phyloP scores from a whole-genome alignment of 2,888 invertebrate species.

The Graphium colonna region DNA sequence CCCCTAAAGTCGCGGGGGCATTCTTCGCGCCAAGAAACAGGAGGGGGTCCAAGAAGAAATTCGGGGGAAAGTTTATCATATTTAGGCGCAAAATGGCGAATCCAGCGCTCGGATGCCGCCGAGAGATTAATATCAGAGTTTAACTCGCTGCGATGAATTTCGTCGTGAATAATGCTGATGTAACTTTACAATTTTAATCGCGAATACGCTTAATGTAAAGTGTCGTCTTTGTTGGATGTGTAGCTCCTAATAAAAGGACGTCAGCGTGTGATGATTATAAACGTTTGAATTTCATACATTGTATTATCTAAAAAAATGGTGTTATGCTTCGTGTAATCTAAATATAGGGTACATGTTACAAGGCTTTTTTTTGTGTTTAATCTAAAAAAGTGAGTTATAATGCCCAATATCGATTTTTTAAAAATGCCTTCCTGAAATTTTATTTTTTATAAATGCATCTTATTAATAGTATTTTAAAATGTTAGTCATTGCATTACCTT shows the following conservation, averaged over 20 bases:
- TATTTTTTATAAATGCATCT: no score
- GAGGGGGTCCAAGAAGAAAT: conserved; percentile 68
- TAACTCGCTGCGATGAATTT: conserved; percentile 75
- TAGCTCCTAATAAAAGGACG: background rate
- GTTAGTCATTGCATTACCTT: no score
- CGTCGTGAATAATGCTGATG: conserved; percentile 68
- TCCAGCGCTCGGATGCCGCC: conserved; percentile 74
- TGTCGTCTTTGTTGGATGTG: conserved; percentile 15
- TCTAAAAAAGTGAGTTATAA: no score
- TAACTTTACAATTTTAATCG: conserved; percentile 59
- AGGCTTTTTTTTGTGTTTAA: no score
- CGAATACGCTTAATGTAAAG: conserved; percentile 31
- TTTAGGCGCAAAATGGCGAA: conserved; percentile 80
- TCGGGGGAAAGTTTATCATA: conserved; percentile 80
- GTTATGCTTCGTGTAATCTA: no score
- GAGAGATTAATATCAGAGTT: conserved; percentile 78
- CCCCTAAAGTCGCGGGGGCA: conserved; percentile 41
- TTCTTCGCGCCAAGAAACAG: conserved; percentile 54
- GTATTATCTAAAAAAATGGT: no score
- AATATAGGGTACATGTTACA: no score
- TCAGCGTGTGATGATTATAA: no score
- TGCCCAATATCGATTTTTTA: no score
- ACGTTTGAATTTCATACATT: no score
- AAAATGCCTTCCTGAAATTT: no score
- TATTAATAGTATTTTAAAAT: no score